These are phyloP conservation scores for Nymphalis io DNA, from an alignment of 1,140 invertebrate genomes.

Conservation along the genomic window DNA sequence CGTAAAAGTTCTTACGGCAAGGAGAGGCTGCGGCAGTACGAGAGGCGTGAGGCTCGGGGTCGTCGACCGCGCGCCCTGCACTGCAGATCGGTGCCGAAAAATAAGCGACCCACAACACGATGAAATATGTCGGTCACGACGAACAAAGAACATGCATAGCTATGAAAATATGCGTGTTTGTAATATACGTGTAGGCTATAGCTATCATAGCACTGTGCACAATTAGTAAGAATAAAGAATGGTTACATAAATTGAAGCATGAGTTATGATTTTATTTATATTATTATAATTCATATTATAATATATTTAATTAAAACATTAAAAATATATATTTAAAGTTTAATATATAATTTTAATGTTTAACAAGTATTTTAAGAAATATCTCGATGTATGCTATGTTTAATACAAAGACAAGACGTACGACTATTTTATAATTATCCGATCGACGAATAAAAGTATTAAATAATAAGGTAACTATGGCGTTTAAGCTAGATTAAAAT, in stretches of 20 bases:
- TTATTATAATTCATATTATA: too few species aligned
- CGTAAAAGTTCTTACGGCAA: slow-evolving; percentile 74
- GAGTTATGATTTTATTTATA: too few species aligned
- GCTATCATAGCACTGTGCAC: background rate
- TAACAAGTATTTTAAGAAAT: too few species aligned
- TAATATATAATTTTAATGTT: too few species aligned
- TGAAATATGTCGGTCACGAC: slow-evolving; percentile 68
- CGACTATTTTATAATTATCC: too few species aligned
- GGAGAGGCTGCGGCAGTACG: slow-evolving; percentile 51
- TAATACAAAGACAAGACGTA: too few species aligned
- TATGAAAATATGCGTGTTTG: slow-evolving; percentile 20
- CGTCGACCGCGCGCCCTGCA: slow-evolving; percentile 65
- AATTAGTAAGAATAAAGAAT: background rate
- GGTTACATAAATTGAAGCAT: background rate
- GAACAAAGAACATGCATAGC: slow-evolving; percentile 68
- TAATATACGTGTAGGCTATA: too few species aligned
- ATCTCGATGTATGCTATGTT: too few species aligned
- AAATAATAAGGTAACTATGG: background rate
- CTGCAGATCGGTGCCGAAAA: slow-evolving; percentile 71
- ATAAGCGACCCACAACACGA: slow-evolving; percentile 73
- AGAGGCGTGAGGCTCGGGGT: slow-evolving; percentile 60
- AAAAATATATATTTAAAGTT: too few species aligned
- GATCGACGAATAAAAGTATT: background rate
- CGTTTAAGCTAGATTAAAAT: background rate
- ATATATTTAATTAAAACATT: too few species aligned